Percentiles rank a stretch among this genome's conserved stretches.
phyloP scores from a whole-genome alignment of 2,797 vertebrate species.

The Pitangus sulphuratus region DNA sequence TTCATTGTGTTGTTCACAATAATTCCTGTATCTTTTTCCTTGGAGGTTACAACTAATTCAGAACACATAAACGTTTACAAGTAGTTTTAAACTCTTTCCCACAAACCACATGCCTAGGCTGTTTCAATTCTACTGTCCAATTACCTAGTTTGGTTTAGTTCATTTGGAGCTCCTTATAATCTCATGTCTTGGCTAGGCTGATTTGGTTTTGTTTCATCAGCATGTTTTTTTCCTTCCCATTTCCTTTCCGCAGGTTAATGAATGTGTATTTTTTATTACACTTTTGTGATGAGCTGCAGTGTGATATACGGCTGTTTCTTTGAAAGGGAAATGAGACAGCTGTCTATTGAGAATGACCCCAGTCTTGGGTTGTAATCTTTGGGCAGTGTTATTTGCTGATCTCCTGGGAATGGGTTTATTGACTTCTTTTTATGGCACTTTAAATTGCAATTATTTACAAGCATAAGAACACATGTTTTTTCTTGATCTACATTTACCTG shows the following conservation, averaged over 20 bases:
- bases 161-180: not conserved
- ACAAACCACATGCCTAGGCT: not conserved
- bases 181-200: not conserved
- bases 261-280: slow-evolving; percentile 28
- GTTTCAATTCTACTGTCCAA: not conserved
- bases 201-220: slow-evolving; percentile 16
- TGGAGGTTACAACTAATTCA: not conserved
- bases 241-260: slow-evolving; percentile 43
- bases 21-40: not conserved
- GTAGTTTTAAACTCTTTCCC: slow-evolving; percentile 9
- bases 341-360: slow-evolving; percentile 25
- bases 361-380: not conserved
- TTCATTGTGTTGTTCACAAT: not conserved
- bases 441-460: slow-evolving; percentile 47
- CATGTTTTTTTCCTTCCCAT: not conserved
- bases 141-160: not conserved
- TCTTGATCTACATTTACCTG: slow-evolving; percentile 12
- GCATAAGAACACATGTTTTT: not conserved
- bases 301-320: not conserved
- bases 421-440: slow-evolving; percentile 45
- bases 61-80: not conserved
- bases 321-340: slow-evolving; percentile 43
- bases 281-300: not conserved
- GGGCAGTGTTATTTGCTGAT: slow-evolving; percentile 5
- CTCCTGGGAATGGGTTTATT: slow-evolving; percentile 8